Evolutionary conservation across 2,888 invertebrate genomes (phyloP), one percentile per base, ranked within the genome.

Genomic region (Cylindroiulus punctatus): DNA sequence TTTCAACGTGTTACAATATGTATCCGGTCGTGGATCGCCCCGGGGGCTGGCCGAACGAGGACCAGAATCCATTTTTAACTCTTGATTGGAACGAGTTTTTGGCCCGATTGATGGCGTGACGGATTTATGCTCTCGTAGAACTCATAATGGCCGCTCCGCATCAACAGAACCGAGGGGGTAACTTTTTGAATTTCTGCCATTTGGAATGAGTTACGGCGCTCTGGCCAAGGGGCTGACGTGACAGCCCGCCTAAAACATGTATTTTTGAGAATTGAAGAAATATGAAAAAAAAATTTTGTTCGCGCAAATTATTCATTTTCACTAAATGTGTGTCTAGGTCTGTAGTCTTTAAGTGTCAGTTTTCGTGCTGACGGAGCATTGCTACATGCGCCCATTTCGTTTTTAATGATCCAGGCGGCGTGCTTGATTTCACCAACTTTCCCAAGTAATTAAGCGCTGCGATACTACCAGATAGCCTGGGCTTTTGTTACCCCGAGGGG

Each of bases 1-100:
- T 76, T 76, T 76, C 76, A 76, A 30, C 76, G 26, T 76, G 76
- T 76, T 76, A 76, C 76, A 76, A 76, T 76, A 76, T 76, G 76
- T 76, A 76, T 76, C 76, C 76, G 76, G 76, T 76, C 30, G 26
- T 76, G 76, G 26, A 76, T 30, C 76, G 30, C 76, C 76, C 7
- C 30, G 26, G 30, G 76, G 76, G 30, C 30, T 22, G 22, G n/a
- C n/a, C 22, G 4, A 57, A 22, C n/a, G 22, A 22, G 57, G 26
- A 26, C 30, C 5, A 12, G 17, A 76, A 76, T 76, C 76, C 76
- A 76, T 76, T 76, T 76, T 76, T 76, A 76, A 76, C 76, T 76
- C 30, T 0, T 30, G 30, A 76, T 65, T 26, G 26, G 2, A 65
- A 65, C 3, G 22, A 65, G 4, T 26, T 65, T 52, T 52, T 65